Conservation (phyloP, 2,888 invertebrate species). For the Epistrophella euchroma region DNA sequence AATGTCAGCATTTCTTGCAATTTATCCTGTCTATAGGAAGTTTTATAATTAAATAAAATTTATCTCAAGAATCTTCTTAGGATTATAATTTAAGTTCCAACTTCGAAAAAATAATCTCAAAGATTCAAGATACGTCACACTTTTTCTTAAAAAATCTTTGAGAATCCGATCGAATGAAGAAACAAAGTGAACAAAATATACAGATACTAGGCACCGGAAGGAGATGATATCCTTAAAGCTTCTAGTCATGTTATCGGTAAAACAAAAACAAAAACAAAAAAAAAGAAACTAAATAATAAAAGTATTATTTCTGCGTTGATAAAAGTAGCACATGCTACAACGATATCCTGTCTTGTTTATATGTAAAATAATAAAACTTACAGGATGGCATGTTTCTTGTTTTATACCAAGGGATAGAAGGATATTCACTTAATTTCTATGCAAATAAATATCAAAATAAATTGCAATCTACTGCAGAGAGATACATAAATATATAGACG, state of each 20-base stretch:
- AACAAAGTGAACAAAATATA: constrained; percentile 1
- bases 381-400: constrained; percentile 19
- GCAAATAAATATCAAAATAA: constrained; percentile 64
- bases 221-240: constrained; percentile 31
- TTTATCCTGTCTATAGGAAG: background rate
- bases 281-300: constrained; percentile 31
- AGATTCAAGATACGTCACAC: constrained; percentile 29
- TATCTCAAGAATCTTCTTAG: constrained; percentile 1
- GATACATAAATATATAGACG: background rate
- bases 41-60: constrained; percentile 41
- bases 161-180: background rate
- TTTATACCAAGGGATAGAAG: background rate
- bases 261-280: background rate
- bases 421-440: constrained; percentile 56
- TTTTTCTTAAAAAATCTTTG: background rate
- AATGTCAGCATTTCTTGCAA: constrained; percentile 8
- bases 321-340: constrained; percentile 38
- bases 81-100: constrained; percentile 17
- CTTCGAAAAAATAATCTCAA: constrained; percentile 14
- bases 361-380: constrained; percentile 16
- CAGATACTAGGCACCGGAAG: background rate
- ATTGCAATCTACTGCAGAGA: constrained; percentile 44
- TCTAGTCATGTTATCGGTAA: constrained; percentile 33
- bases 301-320: constrained; percentile 33
- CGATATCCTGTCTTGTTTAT: constrained; percentile 12